A percentile compares a stretch with the other conserved stretches of the same genome.
Conservation (phyloP, 53 echinoderm and acorn worm species). For the Holothuria leucospilota region DNA sequence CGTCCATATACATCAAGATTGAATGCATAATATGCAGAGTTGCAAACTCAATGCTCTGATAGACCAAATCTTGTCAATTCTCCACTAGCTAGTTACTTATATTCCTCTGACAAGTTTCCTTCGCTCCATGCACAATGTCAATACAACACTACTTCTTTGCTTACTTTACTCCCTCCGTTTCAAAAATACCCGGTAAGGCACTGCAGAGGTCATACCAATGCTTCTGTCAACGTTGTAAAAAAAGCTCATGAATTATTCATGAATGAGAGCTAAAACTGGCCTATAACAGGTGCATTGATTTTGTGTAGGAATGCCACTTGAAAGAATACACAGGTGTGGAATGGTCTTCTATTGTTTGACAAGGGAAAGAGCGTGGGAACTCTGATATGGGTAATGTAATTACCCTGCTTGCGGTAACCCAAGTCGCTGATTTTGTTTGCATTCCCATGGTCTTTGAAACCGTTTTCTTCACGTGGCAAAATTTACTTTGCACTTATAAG, state of each 20-base stretch:
- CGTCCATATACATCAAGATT: too few species aligned
- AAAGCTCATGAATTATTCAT: neutral
- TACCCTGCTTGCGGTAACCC: conserved; percentile 47
- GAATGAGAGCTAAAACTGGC: neutral
- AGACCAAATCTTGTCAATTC: too few species aligned
- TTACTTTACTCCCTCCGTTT: too few species aligned
- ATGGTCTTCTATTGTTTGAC: conserved; percentile 36
- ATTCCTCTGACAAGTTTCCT: too few species aligned
- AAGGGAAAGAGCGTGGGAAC: conserved; percentile 29
- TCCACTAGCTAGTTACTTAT: too few species aligned
- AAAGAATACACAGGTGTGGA: conserved; percentile 52
- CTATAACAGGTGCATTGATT: conserved; percentile 43
- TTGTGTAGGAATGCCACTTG: conserved; percentile 50
- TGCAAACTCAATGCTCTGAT: too few species aligned
- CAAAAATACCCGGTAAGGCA: too few species aligned
- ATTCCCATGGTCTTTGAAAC: conserved; percentile 81
- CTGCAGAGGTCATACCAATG: too few species aligned
- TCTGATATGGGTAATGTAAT: conserved; percentile 30
- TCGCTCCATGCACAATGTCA: too few species aligned
- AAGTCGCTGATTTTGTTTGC: conserved; percentile 62
- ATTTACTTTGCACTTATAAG: conserved; percentile 46
- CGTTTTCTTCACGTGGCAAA: conserved; percentile 32
- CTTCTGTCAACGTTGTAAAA: too few species aligned
- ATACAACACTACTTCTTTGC: too few species aligned
- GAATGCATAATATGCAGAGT: too few species aligned